Base-by-base conservation (phyloP, 2,113 vertebrate genomes). In the Camelus bactrianus region DNA sequence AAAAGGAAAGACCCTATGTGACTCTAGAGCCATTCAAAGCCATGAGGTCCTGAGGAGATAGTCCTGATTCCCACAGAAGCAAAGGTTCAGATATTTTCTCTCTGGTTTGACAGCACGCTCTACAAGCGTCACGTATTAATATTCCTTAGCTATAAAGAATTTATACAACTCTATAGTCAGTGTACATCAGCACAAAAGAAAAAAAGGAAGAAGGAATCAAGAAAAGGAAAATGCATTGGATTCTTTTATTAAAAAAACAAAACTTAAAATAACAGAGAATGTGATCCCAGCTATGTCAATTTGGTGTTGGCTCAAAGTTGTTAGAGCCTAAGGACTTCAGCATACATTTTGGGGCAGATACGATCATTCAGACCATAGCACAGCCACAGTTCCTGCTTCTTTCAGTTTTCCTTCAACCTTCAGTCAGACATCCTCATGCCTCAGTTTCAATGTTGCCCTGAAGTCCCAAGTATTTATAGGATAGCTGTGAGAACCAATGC, bases 281-380 rank as follows among this genome's bases (percentile, higher is more conserved):
- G 32, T 30, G 8, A 80, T 69, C 15, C 48, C 35, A 86, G 17
- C 22, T 60, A 58, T 83, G 91, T 94, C 24, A 87, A 11, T 62
- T 90, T 92, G 75, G 8, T 19, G 32, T 64, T 92, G 14, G 17
- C 48, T 90, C 14, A 9, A 91, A 58, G 26, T 14, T 77, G 72
- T 93, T 77, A 93, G 26, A 80, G 20, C 70, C 72, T n/a, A 75
- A 81, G 46, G 58, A 92, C 54, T 91, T 92, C 46, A 73, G 70
- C 46, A 24, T 30, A 73, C 2, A 30, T 28, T 73, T 72, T 12
- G 5, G 50, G 60, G 38, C 58, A 65, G 19, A 95, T 4, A 42
- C 22, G 80, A 52, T 52, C 6, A 54, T 86, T 91, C 58, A 75
- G 30, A 60, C 3, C 1, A 13, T 19, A 48, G 32, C 9, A 72